Conservation (phyloP, 2,113 vertebrate species). For the Atherinomorus stipes region DNA sequence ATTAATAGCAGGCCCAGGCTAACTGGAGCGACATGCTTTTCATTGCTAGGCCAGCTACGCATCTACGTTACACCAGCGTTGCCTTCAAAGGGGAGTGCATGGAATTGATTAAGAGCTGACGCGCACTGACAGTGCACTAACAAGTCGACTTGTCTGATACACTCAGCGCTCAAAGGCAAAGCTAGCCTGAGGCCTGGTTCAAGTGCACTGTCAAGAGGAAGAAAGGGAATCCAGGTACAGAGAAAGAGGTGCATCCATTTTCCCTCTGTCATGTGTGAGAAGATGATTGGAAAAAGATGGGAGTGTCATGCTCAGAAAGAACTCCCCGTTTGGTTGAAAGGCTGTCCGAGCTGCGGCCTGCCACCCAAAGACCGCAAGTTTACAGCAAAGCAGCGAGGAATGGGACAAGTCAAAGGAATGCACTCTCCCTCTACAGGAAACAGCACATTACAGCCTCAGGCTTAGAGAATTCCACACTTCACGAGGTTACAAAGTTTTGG, state of each 20-base stretch:
- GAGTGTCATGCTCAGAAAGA: constrained; percentile 25
- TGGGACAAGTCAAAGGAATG: constrained; percentile 76
- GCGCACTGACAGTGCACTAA: constrained; percentile 70
- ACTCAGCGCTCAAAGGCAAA: constrained; percentile 47
- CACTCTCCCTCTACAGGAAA: constrained; percentile 77
- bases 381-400: constrained; percentile 56
- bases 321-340: constrained; percentile 43
- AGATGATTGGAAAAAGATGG: constrained; percentile 10
- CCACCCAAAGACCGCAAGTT: constrained; percentile 71
- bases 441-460: constrained; percentile 77
- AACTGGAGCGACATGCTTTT: constrained; percentile 76
- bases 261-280: neutral
- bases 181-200: constrained; percentile 19
- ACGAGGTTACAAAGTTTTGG: constrained; percentile 79
- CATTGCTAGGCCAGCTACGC: constrained; percentile 59
- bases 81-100: constrained; percentile 61
- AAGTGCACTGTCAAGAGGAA: constrained; percentile 5
- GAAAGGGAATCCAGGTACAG: constrained; percentile 11
- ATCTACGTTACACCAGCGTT: constrained; percentile 57
- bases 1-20: constrained; percentile 82
- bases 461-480: constrained; percentile 80
- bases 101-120: constrained; percentile 73
- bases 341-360: constrained; percentile 51
- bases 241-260: constrained; percentile 19
- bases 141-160: constrained; percentile 65